phyloP scores from a whole-genome alignment of 2,797 vertebrate species.

The Hippocampus kuda region DNA sequence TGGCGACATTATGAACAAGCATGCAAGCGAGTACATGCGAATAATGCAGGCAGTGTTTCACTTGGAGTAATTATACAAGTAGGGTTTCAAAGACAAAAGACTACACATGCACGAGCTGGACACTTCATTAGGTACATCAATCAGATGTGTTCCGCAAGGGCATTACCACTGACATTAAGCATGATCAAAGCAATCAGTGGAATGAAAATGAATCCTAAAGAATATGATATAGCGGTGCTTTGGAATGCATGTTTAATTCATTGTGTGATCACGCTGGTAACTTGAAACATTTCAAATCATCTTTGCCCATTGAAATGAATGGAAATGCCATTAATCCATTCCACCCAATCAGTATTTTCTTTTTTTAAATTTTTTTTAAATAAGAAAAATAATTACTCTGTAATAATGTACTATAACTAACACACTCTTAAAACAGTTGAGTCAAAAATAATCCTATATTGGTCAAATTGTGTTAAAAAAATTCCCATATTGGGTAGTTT shows the following conservation, averaged over 20 bases:
- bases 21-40: slow-evolving; percentile 24
- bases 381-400: no score
- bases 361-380: no score
- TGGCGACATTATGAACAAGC: slow-evolving; percentile 24
- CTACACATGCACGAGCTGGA: background rate
- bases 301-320: background rate
- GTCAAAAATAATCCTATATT: no score
- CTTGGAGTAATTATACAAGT: slow-evolving; percentile 28
- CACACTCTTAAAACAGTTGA: no score
- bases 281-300: background rate
- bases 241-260: background rate
- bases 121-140: slow-evolving; percentile 1
- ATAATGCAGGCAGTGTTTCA: slow-evolving; percentile 33
- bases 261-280: background rate
- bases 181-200: background rate
- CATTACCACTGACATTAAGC: background rate
- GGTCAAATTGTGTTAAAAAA: no score
- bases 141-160: background rate
- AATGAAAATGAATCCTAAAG: no score
- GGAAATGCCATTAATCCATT: background rate
- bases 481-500: no score
- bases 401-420: no score
- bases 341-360: no score
- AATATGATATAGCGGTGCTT: no score
- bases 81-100: background rate